These are phyloP conservation scores for Candoia aspera DNA, from an alignment of 2,113 vertebrate species.

Conservation along the genomic window DNA sequence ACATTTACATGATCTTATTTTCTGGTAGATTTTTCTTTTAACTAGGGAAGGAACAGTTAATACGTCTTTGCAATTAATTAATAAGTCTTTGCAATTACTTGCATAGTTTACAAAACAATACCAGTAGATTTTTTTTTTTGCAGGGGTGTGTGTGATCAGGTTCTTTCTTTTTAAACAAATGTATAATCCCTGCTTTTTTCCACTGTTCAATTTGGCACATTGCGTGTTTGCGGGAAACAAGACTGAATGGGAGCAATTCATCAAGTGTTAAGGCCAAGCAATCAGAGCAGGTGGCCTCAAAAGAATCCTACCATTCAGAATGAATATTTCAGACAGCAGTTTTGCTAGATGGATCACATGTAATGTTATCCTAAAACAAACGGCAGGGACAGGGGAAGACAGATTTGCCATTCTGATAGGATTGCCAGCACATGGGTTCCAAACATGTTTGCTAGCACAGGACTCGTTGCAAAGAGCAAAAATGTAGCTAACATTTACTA, in stretches of 20 bases:
- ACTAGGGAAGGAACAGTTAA: not conserved
- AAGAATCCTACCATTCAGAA: not conserved
- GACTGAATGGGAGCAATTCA: not conserved
- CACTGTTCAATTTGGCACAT: not conserved
- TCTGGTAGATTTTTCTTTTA: constrained; percentile 8
- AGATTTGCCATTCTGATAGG: not conserved
- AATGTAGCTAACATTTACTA: not conserved
- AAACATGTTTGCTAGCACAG: not conserved
- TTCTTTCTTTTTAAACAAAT: not conserved
- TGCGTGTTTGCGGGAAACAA: constrained; percentile 28
- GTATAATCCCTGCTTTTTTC: too few species aligned
- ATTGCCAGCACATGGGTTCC: not conserved
- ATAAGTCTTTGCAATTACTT: constrained; percentile 15
- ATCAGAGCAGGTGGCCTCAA: not conserved
- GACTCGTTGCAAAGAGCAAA: not conserved
- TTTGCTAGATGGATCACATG: not conserved
- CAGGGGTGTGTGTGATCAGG: not conserved
- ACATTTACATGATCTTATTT: constrained; percentile 36
- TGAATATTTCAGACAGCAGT: not conserved
- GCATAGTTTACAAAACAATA: not conserved
- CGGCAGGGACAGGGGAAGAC: not conserved
- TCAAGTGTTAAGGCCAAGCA: not conserved
- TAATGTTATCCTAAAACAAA: not conserved
- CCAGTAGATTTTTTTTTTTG: not conserved
- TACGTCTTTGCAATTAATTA: too few species aligned